Evolutionary conservation across 2,888 invertebrate genomes (phyloP).

Genomic region (Tetrapedia diversipes): DNA sequence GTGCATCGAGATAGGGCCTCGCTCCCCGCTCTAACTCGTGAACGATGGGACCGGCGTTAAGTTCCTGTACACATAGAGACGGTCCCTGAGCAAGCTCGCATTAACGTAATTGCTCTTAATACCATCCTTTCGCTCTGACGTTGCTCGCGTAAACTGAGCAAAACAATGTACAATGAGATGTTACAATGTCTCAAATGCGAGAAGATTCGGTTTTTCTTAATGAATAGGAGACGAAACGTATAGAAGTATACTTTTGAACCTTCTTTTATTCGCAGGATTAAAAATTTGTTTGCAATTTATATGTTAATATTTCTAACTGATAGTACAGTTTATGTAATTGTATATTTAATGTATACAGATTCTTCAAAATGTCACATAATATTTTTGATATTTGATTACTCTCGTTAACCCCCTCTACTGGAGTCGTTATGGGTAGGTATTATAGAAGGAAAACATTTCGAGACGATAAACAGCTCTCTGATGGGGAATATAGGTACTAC

Average conservation of each 20-base stretch:
- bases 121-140: not conserved
- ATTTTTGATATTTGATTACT: too few species aligned
- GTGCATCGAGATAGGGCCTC: conserved; percentile 6
- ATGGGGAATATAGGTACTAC: not conserved
- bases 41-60: not conserved
- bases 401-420: too few species aligned
- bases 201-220: not conserved
- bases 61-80: not conserved
- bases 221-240: too few species aligned
- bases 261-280: too few species aligned
- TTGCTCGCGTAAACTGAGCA: not conserved
- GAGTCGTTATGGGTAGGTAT: too few species aligned
- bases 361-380: too few species aligned
- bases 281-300: too few species aligned
- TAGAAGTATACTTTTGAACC: too few species aligned
- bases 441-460: not conserved
- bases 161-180: not conserved
- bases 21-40: not conserved
- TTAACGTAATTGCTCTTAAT: conserved; percentile 11
- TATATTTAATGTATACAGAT: too few species aligned
- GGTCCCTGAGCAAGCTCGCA: not conserved
- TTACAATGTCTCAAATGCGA: not conserved
- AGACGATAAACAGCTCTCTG: not conserved
- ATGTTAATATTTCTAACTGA: too few species aligned
- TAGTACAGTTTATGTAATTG: too few species aligned